Evolutionary conservation across 2,113 vertebrate species (phyloP).

Genomic region (Blennius ocellaris): DNA sequence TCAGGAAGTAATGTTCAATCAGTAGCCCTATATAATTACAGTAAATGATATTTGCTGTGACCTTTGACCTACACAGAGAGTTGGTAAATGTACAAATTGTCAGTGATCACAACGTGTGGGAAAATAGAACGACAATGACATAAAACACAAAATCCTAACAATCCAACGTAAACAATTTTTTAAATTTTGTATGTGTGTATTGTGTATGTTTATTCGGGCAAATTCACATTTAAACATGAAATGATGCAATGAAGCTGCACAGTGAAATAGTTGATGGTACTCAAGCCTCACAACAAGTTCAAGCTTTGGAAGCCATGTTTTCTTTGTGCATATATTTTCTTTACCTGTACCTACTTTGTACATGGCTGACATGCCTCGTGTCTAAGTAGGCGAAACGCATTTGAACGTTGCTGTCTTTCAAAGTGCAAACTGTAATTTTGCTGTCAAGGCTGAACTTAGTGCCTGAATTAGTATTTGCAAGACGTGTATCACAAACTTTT

Average conservation of each 20-base stretch:
- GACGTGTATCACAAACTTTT: not conserved
- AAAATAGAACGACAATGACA: not conserved
- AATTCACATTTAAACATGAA: no score
- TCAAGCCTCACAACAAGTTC: no score
- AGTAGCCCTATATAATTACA: not conserved
- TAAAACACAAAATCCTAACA: no score
- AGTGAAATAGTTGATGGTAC: no score
- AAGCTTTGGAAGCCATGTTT: no score
- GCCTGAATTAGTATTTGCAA: not conserved
- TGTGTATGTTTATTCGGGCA: no score
- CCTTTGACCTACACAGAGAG: constrained; percentile 13
- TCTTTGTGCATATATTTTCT: not conserved
- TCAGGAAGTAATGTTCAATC: constrained; percentile 16
- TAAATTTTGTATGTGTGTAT: no score
- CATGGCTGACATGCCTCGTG: not conserved
- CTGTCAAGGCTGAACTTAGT: constrained; percentile 1
- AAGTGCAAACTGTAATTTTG: constrained; percentile 25
- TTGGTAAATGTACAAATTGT: constrained; percentile 11
- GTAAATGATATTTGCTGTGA: constrained; percentile 11
- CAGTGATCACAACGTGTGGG: constrained; percentile 1
- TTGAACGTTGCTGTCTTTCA: constrained; percentile 27
- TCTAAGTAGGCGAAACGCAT: not conserved
- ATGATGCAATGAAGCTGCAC: no score
- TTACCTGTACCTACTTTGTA: not conserved
- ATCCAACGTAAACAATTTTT: no score